phyloP scores from a whole-genome alignment of 2,888 invertebrate genomes.

The Lepetodrilus schrolli region DNA sequence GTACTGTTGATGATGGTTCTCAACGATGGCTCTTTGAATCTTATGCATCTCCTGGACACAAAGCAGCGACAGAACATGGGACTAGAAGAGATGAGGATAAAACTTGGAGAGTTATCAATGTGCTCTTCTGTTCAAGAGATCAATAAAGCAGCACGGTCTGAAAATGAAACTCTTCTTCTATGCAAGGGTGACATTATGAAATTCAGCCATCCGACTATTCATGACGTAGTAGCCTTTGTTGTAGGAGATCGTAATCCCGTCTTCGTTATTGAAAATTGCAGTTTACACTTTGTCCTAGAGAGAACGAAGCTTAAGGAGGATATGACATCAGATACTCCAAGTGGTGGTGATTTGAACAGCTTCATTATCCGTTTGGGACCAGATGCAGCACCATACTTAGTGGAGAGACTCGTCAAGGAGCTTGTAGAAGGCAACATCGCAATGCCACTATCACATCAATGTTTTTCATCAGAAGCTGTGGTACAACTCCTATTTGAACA shows the following conservation, averaged over 20 bases:
- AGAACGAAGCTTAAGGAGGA: neutral
- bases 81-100: neutral
- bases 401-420: neutral
- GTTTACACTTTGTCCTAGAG: neutral
- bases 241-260: neutral
- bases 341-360: neutral
- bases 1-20: neutral
- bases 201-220: slow-evolving; percentile 14
- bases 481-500: neutral
- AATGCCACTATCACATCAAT: neutral
- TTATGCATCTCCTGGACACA: neutral
- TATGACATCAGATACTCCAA: neutral
- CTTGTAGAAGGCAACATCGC: neutral
- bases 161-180: neutral
- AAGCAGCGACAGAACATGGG: neutral
- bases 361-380: neutral
- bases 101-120: neutral
- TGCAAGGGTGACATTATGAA: neutral
- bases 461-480: neutral
- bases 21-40: neutral
- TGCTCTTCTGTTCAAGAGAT: neutral
- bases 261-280: neutral
- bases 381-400: neutral
- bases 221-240: neutral
- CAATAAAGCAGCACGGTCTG: neutral